Base-by-base conservation (phyloP, 2,888 invertebrate species). In the Megaustenia siamemsis region DNA sequence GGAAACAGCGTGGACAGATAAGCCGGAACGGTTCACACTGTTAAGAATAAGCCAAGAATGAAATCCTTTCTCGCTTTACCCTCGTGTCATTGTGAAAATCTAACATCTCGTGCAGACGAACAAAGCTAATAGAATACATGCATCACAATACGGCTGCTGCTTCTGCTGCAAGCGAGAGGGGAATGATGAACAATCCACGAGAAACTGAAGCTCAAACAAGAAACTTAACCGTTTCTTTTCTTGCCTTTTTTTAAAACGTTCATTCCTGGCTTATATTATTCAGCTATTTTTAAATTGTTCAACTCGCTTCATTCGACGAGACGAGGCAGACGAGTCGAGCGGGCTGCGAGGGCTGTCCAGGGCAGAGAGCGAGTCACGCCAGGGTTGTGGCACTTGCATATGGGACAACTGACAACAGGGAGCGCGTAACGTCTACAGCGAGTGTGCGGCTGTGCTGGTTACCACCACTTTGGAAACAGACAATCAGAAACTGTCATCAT, bases 341-440 rank as follows among this genome's bases (percentile, higher is more conserved):
- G 66, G 66, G 66, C 38, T 21, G 21, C 66, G 66, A 35, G 35
- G 66, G 66, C 35, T 21, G 38, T 35, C 38, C 35, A 35, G 66
- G 66, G 12, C 38, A 66, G 66, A 66, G 21, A 38, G 38, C 35
- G 35, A 35, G 66, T 35, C 66, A 38, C 35, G 66, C 35, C 63
- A 4, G 35, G 32, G 35, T 66, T 18, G 66, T 66, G 12, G 35
- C 35, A 38, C 35, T 35, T 35, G 15, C 12, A 10, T 35, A 66
- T 66, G 66, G 32, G 66, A 66, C 66, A 66, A 66, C 35, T 66
- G 66, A 66, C 66, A 66, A 66, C 66, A 66, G 66, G 3, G 56
- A 21, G 56, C 56, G 56, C 56, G 18, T n/a, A 56, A 56, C n/a
- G 56, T 56, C 56, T 56, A 21, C 18, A n/a, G n/a, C 21, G 56